Base-by-base conservation (phyloP, 1,140 invertebrate species). In the Tyrophagus putrescentiae region DNA sequence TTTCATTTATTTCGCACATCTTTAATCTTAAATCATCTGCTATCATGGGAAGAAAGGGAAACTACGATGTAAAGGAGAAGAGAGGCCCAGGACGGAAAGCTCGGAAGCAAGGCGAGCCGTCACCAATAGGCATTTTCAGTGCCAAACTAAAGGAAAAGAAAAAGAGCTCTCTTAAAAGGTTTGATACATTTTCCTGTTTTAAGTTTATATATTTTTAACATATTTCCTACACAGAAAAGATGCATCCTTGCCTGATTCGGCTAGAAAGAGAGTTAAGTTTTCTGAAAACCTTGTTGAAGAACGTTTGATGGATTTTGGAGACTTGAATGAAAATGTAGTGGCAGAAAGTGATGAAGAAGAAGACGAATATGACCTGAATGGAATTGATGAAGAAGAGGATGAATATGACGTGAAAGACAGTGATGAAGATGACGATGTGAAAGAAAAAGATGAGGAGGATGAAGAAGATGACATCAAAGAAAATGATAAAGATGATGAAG, bases 11-110 rank as follows among this genome's bases (percentile, higher is more conserved):
- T n/a, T n/a, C n/a, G n/a, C n/a, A n/a, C n/a, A n/a, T n/a, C n/a
- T n/a, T n/a, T n/a, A n/a, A n/a, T n/a, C n/a, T 56, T 29, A 1
- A 16, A 25, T 2, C 31, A 1, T 4, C 25, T 13, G 13, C n/a
- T 2, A 68, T 41, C 6, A 93, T 93, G 89, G 89, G 89, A 60
- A 76, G 88, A 39, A 91, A 89, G 77, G 85, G 80, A 28, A 84
- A 87, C 67, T 91, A 83, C 69, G 75, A 76, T 65, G 78, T 78
- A 34, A 79, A 79, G 63, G 78, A 79, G 53, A 85, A 85, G 66
- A 84, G 79, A 71, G 87, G 87, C 6, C 84, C 82, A 29, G 88
- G 86, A 1, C 78, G 80, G 62, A 93, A 91, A 75, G 76, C 85
- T 0, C 83, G 80, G 64, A 91, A 91, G 70, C 88, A 91, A 68